Evolutionary conservation across 2,113 vertebrate species (phyloP).

Genomic region (Serinus canaria): DNA sequence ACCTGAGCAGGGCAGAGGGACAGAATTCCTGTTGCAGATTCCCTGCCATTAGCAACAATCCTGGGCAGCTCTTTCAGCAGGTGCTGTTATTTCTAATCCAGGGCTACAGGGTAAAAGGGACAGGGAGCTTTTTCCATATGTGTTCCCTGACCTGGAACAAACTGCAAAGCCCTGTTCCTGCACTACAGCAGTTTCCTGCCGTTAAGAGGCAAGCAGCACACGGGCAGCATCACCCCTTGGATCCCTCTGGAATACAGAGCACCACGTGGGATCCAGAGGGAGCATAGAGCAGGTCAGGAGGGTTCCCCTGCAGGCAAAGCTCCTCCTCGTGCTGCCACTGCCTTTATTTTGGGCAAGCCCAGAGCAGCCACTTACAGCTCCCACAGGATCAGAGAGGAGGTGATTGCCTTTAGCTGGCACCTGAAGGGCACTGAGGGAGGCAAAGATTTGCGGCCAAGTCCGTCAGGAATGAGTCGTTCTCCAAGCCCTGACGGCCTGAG

Average conservation of each 20-base stretch:
- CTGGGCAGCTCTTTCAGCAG: background rate
- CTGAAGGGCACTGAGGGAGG: constrained; percentile 3
- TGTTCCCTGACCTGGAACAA: background rate
- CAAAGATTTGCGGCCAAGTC: background rate
- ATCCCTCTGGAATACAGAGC: background rate
- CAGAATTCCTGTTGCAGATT: background rate
- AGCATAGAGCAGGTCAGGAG: background rate
- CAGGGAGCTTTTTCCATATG: background rate
- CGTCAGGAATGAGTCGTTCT: constrained; percentile 2
- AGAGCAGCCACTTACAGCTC: background rate
- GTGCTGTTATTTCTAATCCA: background rate
- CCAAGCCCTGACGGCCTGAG: background rate
- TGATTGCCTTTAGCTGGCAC: background rate
- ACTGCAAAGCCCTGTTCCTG: background rate
- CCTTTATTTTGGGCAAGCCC: background rate
- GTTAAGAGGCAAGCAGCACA: background rate
- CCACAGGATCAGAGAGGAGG: background rate
- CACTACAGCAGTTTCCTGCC: background rate
- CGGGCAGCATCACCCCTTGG: background rate
- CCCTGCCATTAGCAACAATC: background rate
- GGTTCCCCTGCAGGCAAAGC: background rate
- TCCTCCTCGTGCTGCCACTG: background rate
- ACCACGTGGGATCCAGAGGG: fast-evolving
- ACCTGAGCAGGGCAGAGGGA: background rate
- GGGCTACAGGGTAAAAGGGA: background rate